Conservation (phyloP, 2,113 vertebrate genomes). For the Edolisoma coerulescens region DNA sequence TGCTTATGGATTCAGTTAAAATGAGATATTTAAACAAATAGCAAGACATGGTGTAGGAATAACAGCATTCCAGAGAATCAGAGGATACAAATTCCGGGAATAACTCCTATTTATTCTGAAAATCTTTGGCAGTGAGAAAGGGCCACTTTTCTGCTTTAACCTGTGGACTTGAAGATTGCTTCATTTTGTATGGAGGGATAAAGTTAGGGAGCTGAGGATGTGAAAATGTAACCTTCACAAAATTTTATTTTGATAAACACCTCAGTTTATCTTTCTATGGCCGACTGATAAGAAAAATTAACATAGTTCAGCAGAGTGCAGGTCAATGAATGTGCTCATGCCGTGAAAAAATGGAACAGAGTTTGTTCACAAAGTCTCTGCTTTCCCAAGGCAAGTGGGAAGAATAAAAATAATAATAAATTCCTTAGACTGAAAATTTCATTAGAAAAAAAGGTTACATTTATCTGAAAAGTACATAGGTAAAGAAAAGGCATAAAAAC, state of each 20-base stretch:
- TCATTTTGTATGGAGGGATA: neutral
- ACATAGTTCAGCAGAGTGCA: neutral
- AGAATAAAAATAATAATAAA: neutral
- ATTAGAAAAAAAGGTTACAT: neutral
- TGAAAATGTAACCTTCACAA: neutral
- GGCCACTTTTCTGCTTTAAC: neutral
- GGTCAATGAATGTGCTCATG: neutral
- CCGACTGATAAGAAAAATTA: conserved; percentile 20
- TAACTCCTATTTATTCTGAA: neutral
- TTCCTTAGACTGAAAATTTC: neutral
- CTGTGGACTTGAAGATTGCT: neutral
- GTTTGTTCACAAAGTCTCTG: neutral
- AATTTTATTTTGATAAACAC: conserved; percentile 3
- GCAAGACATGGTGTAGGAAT: neutral
- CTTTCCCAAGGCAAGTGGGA: neutral
- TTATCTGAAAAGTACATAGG: neutral
- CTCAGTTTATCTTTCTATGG: neutral
- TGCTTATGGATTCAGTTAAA: neutral
- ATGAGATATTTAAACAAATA: neutral
- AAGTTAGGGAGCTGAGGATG: neutral
- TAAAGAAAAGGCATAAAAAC: neutral
- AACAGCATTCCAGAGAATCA: neutral
- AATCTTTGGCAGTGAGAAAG: neutral
- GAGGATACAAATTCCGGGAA: neutral
- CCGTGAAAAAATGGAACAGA: neutral